A percentile compares a stretch with the other conserved stretches of the same genome.
Evolutionary conservation across 2,888 invertebrate species (phyloP).

Genomic region (Clepsis dumicolana): DNA sequence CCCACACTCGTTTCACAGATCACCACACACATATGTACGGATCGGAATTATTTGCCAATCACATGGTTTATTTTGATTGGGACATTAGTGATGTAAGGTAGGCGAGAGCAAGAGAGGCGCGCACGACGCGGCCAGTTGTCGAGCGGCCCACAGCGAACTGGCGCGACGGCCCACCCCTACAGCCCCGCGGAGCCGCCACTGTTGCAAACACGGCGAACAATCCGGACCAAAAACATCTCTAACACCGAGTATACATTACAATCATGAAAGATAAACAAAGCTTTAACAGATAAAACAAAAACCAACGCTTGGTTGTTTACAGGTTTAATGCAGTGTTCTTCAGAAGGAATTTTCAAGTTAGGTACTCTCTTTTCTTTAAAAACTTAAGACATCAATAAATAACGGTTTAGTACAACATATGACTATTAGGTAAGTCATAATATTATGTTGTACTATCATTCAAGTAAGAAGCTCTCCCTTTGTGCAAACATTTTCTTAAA

Average conservation of each 20-base stretch:
- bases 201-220: constrained; percentile 66
- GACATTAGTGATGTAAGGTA: constrained; percentile 51
- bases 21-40: constrained; percentile 45
- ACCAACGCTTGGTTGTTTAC: constrained; percentile 1
- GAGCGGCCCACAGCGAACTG: constrained; percentile 78
- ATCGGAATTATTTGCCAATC: constrained; percentile 46
- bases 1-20: constrained; percentile 48
- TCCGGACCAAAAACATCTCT: constrained; percentile 43
- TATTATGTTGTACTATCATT: not conserved
- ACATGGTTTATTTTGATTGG: constrained; percentile 53
- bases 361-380: not conserved
- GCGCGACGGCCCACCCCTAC: constrained; percentile 73
- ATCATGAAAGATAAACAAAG: constrained; percentile 24
- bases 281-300: not conserved
- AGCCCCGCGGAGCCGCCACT: constrained; percentile 75
- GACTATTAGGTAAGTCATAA: not conserved
- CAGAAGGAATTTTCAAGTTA: not conserved
- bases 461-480: not conserved
- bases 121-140: constrained; percentile 70
- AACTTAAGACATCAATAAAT: not conserved
- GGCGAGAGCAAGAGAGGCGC: constrained; percentile 45
- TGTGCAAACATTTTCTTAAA: not conserved
- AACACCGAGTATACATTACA: constrained; percentile 27
- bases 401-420: too few relatives aligned
- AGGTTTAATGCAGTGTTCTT: not conserved